Evolutionary conservation across 2,113 vertebrate species (phyloP).

Genomic region (Brachypodius melanocephalos): DNA sequence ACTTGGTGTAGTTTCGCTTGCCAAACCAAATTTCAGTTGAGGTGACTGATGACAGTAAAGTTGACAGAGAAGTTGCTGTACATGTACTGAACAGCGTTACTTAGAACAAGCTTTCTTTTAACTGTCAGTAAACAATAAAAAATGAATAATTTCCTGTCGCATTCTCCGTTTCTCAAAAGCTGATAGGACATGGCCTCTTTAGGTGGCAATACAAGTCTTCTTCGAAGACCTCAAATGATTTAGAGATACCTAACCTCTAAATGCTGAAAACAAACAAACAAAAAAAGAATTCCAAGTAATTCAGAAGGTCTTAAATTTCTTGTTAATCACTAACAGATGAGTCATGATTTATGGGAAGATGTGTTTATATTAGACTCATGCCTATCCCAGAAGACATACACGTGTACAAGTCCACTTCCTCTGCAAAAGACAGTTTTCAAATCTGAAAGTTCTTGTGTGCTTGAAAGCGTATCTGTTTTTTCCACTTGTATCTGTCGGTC

Average conservation of each 20-base stretch:
- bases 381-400: neutral
- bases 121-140: neutral
- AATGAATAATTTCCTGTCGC: neutral
- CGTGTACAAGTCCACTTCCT: neutral
- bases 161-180: neutral
- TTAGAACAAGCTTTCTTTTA: neutral
- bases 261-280: neutral
- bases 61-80: neutral
- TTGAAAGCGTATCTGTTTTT: neutral
- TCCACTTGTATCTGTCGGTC: neutral
- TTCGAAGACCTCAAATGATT: neutral
- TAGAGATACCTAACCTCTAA: neutral
- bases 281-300: neutral
- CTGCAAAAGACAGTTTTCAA: neutral
- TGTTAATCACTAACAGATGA: neutral
- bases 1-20: constrained; percentile 9
- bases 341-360: neutral
- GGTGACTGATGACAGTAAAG: neutral
- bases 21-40: neutral
- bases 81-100: neutral
- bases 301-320: neutral
- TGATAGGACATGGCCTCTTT: neutral
- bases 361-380: neutral
- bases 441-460: neutral
- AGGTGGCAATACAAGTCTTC: neutral